Evolutionary conservation across 2,113 vertebrate genomes (phyloP), one percentile per base, ranked within the genome.

Genomic region (Cyprinodon tularosa): DNA sequence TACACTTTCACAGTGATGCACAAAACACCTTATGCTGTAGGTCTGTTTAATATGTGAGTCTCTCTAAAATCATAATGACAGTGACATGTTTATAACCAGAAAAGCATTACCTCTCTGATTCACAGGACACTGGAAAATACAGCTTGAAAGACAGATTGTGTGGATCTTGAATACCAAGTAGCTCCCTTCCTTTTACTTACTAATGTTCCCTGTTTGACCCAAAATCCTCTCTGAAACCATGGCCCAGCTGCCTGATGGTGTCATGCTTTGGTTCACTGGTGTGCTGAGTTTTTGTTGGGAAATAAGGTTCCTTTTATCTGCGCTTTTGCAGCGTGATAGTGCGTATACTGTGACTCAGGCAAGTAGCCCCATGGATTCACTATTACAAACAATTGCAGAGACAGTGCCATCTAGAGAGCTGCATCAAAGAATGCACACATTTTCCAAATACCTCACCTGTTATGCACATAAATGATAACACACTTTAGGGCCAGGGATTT

Each of bases 331-430:
- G 6, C 66, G 20, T 62, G 71, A 70, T 62, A 59, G 29, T 39
- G 36, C 39, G 62, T 11, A 44, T 77, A 57, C 29, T 40, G 38
- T 22, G 38, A 47, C 2, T 13, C 20, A 80, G n/a, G 70, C 64
- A 63, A 36, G 53, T 53, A 48, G n/a, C 36, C 17, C 8, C 50
- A 57, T 57, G 48, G 36, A 57, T 53, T 47, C 37, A 60, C 44
- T 36, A 66, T 10, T n/a, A 22, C 48, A 61, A 66, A 66, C 42
- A n/a, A 29, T 4, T 42, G 62, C 20, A 65, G 57, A 71, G 72
- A 80, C 38, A 81, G 77, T 78, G 85, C 85, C 85, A 86, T 72
- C 84, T 87, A 82, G 78, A 82, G 83, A 71, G 59, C 40, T 65
- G 59, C 37, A 12, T 36, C 22, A 78, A 57, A 39, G 45, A 69